Evolutionary conservation across 2,888 invertebrate species (phyloP).

Genomic region (Tipula lateralis): DNA sequence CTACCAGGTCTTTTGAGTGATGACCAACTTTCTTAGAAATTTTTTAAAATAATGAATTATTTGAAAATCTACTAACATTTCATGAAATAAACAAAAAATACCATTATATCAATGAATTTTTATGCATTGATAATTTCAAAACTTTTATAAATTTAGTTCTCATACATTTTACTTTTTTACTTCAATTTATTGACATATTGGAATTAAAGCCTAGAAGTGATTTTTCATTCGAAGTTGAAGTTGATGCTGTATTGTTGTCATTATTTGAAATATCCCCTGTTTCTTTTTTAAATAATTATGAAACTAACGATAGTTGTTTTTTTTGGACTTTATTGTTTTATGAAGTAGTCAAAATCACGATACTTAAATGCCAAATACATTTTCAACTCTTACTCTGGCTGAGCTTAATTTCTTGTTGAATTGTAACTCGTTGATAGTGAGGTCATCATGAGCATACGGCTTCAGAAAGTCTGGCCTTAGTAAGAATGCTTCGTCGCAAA

Average conservation of each 20-base stretch:
- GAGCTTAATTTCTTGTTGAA: constrained; percentile 7
- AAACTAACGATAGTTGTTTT: neutral
- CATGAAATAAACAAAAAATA: too few species aligned
- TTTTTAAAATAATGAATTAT: constrained; percentile 24
- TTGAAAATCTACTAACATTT: neutral
- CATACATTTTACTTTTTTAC: neutral
- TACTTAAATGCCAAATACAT: neutral
- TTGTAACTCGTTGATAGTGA: neutral
- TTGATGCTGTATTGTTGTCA: neutral
- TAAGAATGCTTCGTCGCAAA: neutral
- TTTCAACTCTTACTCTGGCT: constrained; percentile 15
- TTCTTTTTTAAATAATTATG: neutral
- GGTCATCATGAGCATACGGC: neutral
- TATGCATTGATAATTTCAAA: neutral
- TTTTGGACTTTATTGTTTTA: neutral
- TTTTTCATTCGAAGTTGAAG: neutral
- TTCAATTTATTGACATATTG: constrained; percentile 14
- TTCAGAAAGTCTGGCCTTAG: neutral
- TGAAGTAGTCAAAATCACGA: constrained; percentile 6
- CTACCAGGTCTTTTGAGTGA: neutral
- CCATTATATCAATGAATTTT: neutral
- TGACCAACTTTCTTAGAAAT: neutral
- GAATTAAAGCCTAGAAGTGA: neutral
- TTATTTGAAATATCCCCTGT: neutral
- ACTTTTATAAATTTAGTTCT: neutral